These are phyloP conservation scores for Pseudococcus longispinus DNA, from an alignment of 2,888 invertebrate species.

Conservation along the genomic window DNA sequence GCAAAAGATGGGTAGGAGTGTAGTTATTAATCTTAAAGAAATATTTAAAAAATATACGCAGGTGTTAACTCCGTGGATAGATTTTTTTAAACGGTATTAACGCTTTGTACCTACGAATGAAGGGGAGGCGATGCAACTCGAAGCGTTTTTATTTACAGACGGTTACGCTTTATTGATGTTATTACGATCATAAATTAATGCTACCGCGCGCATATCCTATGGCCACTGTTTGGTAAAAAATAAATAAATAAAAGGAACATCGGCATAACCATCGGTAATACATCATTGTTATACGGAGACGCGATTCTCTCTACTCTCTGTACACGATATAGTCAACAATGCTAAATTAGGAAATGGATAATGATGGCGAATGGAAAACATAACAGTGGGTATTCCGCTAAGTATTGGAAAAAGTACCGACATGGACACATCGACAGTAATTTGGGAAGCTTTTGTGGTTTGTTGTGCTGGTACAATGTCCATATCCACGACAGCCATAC, in stretches of 20 bases:
- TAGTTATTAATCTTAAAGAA: slow-evolving; percentile 1
- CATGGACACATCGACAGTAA: no score
- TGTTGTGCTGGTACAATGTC: background rate
- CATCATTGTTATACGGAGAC: background rate
- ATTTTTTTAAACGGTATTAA: slow-evolving; percentile 16
- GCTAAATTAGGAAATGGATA: slow-evolving; percentile 18
- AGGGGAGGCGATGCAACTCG: background rate
- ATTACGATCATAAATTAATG: slow-evolving; percentile 40
- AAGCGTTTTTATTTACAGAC: slow-evolving; percentile 22
- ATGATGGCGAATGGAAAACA: background rate
- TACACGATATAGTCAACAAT: background rate
- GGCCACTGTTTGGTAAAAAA: slow-evolving; percentile 19
- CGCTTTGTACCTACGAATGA: background rate
- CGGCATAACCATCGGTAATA: background rate
- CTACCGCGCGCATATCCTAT: slow-evolving; percentile 34
- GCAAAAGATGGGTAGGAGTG: background rate
- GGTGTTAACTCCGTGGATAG: background rate
- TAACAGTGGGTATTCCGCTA: slow-evolving; percentile 9
- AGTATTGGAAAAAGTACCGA: background rate
- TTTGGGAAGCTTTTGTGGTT: background rate
- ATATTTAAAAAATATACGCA: slow-evolving; percentile 17
- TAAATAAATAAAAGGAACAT: background rate
- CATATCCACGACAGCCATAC: background rate
- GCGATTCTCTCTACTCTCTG: background rate
- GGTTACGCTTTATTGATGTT: slow-evolving; percentile 37